These are phyloP conservation scores for Chrysocyon brachyurus DNA, from an alignment of 2,797 vertebrate genomes.

Conservation along the genomic window DNA sequence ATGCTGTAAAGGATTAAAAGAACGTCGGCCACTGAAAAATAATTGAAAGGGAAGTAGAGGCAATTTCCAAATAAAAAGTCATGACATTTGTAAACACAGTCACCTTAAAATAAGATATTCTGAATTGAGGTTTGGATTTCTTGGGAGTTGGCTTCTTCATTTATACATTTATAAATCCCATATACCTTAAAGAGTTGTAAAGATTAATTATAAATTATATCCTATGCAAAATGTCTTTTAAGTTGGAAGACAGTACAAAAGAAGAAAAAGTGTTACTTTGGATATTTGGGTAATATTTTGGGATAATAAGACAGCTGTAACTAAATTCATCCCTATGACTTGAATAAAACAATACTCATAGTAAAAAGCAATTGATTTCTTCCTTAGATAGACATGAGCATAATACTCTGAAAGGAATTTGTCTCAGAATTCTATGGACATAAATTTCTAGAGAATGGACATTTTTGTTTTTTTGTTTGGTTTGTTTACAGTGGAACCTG, in stretches of 20 bases:
- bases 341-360: background rate
- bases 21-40: background rate
- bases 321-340: background rate
- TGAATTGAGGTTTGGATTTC: background rate
- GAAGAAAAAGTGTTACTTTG: slow-evolving; percentile 10
- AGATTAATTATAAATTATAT: background rate
- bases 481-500: background rate
- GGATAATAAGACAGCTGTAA: background rate
- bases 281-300: background rate
- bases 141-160: background rate
- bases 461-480: background rate
- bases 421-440: background rate
- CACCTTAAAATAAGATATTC: slow-evolving; percentile 8
- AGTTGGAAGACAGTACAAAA: background rate
- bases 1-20: background rate
- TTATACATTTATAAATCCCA: background rate
- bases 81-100: slow-evolving; percentile 1
- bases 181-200: background rate
- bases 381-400: background rate
- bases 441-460: background rate
- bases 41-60: background rate
- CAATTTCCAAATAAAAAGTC: slow-evolving; percentile 16
- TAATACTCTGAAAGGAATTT: background rate
- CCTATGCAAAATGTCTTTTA: slow-evolving; percentile 4
- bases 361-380: background rate